Evolutionary conservation across 2,797 vertebrate genomes (phyloP).

Genomic region (Limosa lapponica): DNA sequence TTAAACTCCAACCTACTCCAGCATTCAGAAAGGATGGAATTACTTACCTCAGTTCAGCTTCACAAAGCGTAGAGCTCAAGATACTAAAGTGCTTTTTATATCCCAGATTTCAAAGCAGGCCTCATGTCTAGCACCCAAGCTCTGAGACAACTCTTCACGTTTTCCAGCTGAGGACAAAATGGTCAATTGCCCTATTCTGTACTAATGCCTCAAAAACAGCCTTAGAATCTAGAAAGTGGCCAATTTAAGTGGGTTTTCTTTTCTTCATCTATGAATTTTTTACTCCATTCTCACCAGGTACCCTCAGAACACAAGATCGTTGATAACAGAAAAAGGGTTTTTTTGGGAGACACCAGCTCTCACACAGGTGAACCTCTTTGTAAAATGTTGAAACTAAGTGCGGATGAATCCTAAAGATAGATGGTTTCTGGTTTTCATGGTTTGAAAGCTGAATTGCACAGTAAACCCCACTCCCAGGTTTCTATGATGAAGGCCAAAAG

Average conservation of each 20-base stretch:
- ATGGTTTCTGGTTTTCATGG: not conserved
- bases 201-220: not conserved
- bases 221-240: not conserved
- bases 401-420: not conserved
- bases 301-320: not conserved
- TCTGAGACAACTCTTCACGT: not conserved
- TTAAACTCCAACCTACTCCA: not conserved
- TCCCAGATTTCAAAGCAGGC: not conserved
- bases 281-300: not conserved
- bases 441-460: not conserved
- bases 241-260: not conserved
- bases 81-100: not conserved
- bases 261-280: not conserved
- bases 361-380: not conserved
- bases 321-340: not conserved
- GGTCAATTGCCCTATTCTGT: not conserved
- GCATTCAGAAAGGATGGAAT: not conserved
- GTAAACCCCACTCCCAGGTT: not conserved
- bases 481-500: not conserved
- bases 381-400: not conserved
- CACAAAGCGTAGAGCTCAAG: not conserved
- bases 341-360: not conserved
- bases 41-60: not conserved
- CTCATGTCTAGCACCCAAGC: not conserved
- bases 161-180: not conserved